Base-by-base conservation (phyloP, 2,113 vertebrate species). In the Heterocephalus glaber region DNA sequence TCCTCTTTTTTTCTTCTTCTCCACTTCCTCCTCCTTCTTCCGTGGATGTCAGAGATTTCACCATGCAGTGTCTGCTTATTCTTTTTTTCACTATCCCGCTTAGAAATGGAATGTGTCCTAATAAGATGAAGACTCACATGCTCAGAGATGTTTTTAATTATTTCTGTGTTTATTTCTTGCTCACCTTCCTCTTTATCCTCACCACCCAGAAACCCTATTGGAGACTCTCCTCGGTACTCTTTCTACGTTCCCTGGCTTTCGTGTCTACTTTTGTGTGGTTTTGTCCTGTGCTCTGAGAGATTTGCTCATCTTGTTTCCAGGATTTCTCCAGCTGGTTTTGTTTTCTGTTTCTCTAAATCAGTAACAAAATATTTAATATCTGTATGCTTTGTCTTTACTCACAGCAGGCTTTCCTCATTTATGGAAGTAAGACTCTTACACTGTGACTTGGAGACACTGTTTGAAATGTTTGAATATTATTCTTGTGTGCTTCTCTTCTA, bases 281-380 rank as follows among this genome's bases (percentile, higher is more conserved):
- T 47, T 83, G 13, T 56, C 26, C 56, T 56, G 0, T 61, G 28
- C 22, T 0, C 11, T 7, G 17, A 84, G 61, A 63, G 68, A 68
- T 60, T 22, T 33, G 26, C 20, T 66, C 92, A 47, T 24, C 49
- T 72, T 30, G 35, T 86, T 60, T 92, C 72, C 38, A 35, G 16
- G 54, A 13, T 61, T 49, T 77, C 72, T 76, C 52, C 65, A 30
- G 8, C 44, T 66, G 35, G 10, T 35, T 83, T 89, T 41, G 54
- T 47, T 89, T 79, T 20, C 24, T 38, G 49, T 68, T 88, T 68
- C 79, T 14, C 19, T 76, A 65, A 89, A n/a, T 94, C 85, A 84
- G 22, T 54, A 80, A 52, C 61, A 76, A 41, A 80, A n/a, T 41
- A 19, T 33, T 81, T 33, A 65, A 22, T n/a, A 35, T 92, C 47